A percentile compares a stretch with the other conserved stretches of the same genome.
Conservation (phyloP, 2,888 invertebrate species). For the Achlya flavicornis region DNA sequence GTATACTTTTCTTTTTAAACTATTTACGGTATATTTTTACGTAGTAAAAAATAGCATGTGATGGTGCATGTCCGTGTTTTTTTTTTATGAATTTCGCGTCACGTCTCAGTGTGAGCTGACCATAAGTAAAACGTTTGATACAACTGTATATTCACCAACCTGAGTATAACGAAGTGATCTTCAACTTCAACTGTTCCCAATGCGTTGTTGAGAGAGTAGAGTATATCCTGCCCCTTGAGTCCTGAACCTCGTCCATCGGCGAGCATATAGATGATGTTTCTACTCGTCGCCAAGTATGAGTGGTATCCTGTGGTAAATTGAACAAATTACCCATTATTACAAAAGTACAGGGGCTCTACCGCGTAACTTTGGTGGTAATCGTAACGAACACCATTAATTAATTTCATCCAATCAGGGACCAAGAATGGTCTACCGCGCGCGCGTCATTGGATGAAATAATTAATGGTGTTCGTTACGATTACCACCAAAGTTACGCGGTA, state of each 20-base stretch:
- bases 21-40: not conserved
- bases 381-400: no score
- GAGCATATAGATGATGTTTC: constrained; percentile 89
- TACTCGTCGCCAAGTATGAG: constrained; percentile 89
- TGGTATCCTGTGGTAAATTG: constrained; percentile 79
- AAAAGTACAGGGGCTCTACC: no score
- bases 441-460: no score
- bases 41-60: not conserved
- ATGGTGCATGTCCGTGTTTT: no score
- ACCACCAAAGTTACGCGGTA: no score
- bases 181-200: constrained; percentile 94
- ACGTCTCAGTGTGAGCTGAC: no score
- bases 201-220: constrained; percentile 90
- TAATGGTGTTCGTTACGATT: no score
- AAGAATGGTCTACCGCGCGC: no score
- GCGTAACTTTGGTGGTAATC: no score
- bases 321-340: not conserved
- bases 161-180: constrained; percentile 90
- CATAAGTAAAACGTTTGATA: no score
- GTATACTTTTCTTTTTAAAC: not conserved
- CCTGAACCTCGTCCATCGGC: constrained; percentile 96
- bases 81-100: no score
- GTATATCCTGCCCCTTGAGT: constrained; percentile 90
- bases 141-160: constrained; percentile 59
- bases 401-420: no score